Conservation (phyloP, 2,888 invertebrate species). For the Muschampia plurimacula region DNA sequence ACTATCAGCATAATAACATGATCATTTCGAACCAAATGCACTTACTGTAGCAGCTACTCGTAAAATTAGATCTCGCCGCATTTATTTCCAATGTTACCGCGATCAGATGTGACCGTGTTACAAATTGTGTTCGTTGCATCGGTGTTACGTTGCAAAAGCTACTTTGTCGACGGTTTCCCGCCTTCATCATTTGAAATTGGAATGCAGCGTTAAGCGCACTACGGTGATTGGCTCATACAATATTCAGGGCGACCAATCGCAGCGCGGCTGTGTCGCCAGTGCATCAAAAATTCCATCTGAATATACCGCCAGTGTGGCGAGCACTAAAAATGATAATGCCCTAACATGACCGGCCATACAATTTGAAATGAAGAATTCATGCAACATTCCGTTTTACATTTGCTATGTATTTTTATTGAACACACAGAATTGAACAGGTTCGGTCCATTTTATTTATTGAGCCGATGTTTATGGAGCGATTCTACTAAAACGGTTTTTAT, state of each 20-base stretch:
- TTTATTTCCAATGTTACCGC: constrained; percentile 29
- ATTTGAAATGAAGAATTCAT: constrained; percentile 85
- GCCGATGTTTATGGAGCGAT: constrained; percentile 57
- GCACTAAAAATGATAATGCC: constrained; percentile 86
- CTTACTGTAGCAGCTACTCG: constrained; percentile 19
- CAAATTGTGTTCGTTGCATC: constrained; percentile 67
- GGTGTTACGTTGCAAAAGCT: constrained; percentile 39
- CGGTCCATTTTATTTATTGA: constrained; percentile 77
- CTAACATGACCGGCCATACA: constrained; percentile 82
- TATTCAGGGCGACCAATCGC: constrained; percentile 83
- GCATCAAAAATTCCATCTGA: constrained; percentile 87
- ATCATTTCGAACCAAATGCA: constrained; percentile 11
- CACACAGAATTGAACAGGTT: constrained; percentile 69
- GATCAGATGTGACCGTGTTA: constrained; percentile 43
- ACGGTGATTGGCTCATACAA: constrained; percentile 84
- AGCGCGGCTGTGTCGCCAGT: constrained; percentile 83
- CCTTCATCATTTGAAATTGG: constrained; percentile 83
- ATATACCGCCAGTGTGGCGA: constrained; percentile 80
- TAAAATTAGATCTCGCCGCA: constrained; percentile 25
- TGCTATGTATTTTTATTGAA: constrained; percentile 80
- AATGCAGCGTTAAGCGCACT: constrained; percentile 83
- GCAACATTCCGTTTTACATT: constrained; percentile 77
- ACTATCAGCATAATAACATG: constrained; percentile 13
- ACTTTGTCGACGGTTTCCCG: constrained; percentile 46
- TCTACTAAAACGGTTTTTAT: constrained; percentile 54